Base-by-base conservation (phyloP, 1,140 invertebrate genomes). In the Polyergus mexicanus region DNA sequence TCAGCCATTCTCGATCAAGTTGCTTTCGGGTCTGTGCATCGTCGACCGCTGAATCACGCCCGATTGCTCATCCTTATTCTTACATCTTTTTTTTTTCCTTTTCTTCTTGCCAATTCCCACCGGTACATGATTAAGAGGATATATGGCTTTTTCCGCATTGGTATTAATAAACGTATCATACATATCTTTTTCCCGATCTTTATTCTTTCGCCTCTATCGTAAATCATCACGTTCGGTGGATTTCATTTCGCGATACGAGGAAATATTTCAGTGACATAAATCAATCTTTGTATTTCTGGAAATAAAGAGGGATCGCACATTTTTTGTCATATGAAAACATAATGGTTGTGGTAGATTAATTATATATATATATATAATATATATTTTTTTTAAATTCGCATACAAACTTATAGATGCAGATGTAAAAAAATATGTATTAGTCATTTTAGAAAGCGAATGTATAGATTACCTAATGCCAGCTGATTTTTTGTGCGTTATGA, bases 31-130 rank as follows among this genome's bases (percentile, higher is more conserved):
- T 65, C 28, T 84, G 19, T 32, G 87, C 91, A 91, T 92, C 91
- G 90, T 86, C 89, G 68, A 91, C 66, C 90, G 91, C 90, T 92
- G 91, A 92, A 86, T 92, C 91, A 92, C 80, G 63, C 81, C 54
- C 62, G 72, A 90, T 91, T 89, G 77, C 88, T 90, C 90, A 91
- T 91, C 85, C 89, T 91, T 86, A 88, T 83, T 87, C 83, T 89
- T 75, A 83, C 63, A 84, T 90, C 72, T 80, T 81, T 88, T 74
- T 89, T 86, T 68, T 81, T 58, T 56, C 56, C 51, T 47, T 85
- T 51, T 51, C 47, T 51, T 51, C 16, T 6, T 3, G 32, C 28
- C 32, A 35, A 60, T 81, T 71, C 63, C 75, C 62, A 66, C n/a
- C 66, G 35, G 13, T 76, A 76, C 28, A 1, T 78, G 35, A 77